Percentiles rank a stretch among this genome's conserved stretches.
These are phyloP conservation scores for Dendrocincla fuliginosa DNA, from an alignment of 2,797 vertebrate genomes.

Conservation along the genomic window DNA sequence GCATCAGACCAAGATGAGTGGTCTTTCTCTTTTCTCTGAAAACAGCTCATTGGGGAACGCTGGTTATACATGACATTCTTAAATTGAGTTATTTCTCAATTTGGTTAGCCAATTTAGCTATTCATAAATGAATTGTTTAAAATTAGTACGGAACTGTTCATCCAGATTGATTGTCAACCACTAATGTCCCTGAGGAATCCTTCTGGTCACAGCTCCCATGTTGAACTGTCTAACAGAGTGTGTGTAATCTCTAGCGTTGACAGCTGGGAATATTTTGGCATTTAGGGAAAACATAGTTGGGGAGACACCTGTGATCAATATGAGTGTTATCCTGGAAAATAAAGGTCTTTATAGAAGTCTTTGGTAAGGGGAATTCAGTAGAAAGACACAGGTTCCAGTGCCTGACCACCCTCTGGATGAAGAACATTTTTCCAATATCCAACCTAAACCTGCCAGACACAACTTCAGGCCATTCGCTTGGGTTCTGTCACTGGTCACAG, in stretches of 20 bases:
- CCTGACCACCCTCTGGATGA: not conserved
- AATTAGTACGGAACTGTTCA: not conserved
- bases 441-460: not conserved
- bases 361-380: not conserved
- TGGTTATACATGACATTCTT: not conserved
- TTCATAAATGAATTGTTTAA: not conserved
- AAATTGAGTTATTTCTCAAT: not conserved
- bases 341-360: not conserved
- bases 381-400: not conserved
- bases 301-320: not conserved
- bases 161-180: not conserved
- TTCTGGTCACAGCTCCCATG: not conserved
- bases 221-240: not conserved
- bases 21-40: not conserved
- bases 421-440: not conserved
- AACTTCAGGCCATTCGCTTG: not conserved
- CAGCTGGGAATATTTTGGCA: not conserved
- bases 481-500: not conserved
- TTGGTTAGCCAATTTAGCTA: not conserved
- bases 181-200: not conserved
- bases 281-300: not conserved
- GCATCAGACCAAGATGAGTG: not conserved
- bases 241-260: not conserved
- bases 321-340: not conserved
- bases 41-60: not conserved